Percentiles rank a stretch among this genome's conserved stretches.
Conservation (phyloP, 2,888 invertebrate genomes). For the Emmelina monodactyla region DNA sequence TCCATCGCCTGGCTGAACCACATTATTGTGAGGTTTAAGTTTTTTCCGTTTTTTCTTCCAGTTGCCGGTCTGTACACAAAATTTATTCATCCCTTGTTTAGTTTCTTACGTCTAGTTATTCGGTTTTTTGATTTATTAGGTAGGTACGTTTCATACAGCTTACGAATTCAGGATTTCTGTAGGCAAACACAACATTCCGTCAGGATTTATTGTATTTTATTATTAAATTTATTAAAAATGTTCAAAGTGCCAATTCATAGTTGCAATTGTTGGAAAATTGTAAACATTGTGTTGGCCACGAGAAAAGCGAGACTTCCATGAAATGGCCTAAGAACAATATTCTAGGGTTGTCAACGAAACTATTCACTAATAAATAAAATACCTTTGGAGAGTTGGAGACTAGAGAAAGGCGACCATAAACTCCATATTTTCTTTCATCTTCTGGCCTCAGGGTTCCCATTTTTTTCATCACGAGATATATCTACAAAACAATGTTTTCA, state of each 20-base stretch:
- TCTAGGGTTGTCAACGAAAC: too few species aligned
- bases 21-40: constrained; percentile 23
- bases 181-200: constrained; percentile 40
- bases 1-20: constrained; percentile 26
- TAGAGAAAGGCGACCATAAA: constrained; percentile 58
- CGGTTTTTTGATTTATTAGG: constrained; percentile 22
- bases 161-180: constrained; percentile 45
- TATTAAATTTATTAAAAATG: constrained; percentile 19
- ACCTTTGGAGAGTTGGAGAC: constrained; percentile 48
- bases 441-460: constrained; percentile 71
- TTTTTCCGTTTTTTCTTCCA: constrained; percentile 28
- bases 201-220: constrained; percentile 7
- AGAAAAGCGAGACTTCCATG: constrained; percentile 21
- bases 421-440: constrained; percentile 72
- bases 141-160: constrained; percentile 24
- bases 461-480: constrained; percentile 72
- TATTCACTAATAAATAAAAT: constrained; percentile 5
- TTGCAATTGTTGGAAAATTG: constrained; percentile 6
- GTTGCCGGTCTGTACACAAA: constrained; percentile 44
- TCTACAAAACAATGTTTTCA: too few species aligned
- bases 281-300: constrained; percentile 36
- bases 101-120: constrained; percentile 35
- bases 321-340: constrained; percentile 39
- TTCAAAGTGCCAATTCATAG: constrained; percentile 36
- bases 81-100: constrained; percentile 38